Base-by-base conservation (phyloP, 2,113 vertebrate genomes). In the Perognathus longimembris region DNA sequence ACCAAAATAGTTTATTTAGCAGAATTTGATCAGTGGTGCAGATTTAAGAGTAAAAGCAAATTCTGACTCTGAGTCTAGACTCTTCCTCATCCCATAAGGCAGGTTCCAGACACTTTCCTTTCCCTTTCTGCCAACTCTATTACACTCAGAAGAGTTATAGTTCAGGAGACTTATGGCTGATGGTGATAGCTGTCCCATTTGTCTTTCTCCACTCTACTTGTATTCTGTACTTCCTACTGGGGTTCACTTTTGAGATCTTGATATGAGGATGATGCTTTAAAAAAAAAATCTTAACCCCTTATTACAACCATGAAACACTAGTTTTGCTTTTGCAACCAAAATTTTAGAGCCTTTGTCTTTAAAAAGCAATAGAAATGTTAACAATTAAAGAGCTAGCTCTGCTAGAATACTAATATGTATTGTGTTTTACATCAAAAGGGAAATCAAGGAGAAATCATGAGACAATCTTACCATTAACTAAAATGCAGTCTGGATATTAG, bases 161-260 rank as follows among this genome's bases (percentile, higher is more conserved):
- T 70, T 50, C 63, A 85, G 38, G 45, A 83, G 78, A 76, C 66
- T 83, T 73, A 38, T 8, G 36, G 6, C 38, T 17, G 61, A 57
- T 63, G n/a, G 79, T 34, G 81, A 79, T 36, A 78, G 8, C 17
- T n/a, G n/a, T 28, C 8, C 36, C 26, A n/a, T 57, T 75, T 80
- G 71, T 84, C 77, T 89, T 89, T 76, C 63, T 92, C 50, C 38
- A 26, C 20, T 70, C n/a, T 82, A 15, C 38, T 34, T 91, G 70
- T 85, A 61, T 73, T 88, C 28, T 75, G 18, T 78, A 77, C 77
- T 93, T 93, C 89, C 88, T 86, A 26, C 84, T 74, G 32, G 63
- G 20, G 17, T 86, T 93, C n/a, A 83, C 81, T 93, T 93, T 32
- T 63, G 77, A 82, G 54, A 92, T 89, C 71, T 94, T 86, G 67